Base-by-base conservation (phyloP, 1,140 invertebrate genomes). In the Pachyrhynchus sulphureomaculatus region DNA sequence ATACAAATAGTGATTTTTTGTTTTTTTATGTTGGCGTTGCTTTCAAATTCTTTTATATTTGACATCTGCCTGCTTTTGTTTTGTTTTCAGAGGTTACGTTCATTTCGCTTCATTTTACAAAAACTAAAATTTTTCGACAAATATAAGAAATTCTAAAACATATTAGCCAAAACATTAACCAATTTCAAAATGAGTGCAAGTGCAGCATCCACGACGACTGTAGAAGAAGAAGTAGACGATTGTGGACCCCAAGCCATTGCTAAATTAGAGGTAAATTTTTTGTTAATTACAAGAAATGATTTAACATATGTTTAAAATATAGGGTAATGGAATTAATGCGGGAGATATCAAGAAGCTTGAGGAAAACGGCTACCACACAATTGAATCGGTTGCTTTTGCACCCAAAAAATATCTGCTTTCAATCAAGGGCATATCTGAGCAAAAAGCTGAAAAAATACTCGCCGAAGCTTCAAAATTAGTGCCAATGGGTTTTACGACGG, bases 381-480 rank as follows among this genome's bases (percentile, higher is more conserved):
- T 99, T 0, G 96, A 99, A 78, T 86, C 96, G 0, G 86, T 99
- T 17, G 96, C 96, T 4, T 98, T 91, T 82, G 87, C 94, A 2
- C 92, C 96, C 0, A 97, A 95, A 72, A 98, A 98, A 77, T 83
- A 86, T 71, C 76, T 99, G 0, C 75, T 96, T 8, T 76, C 84
- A 5, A 94, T 99, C 15, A 98, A 98, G 81, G 98, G 98, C 1
- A 95, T 99, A 45, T 96, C 93, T 57, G 97, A 99, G 76, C 89
- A 88, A 9, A 99, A 99, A 79, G 96, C 94, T 20, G 97, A 99
- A 66, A 98, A 98, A 82, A 89, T 99, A 61, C 70, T 96, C 51
- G 84, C 83, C 41, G 95, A 98, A 81, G 95, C 95, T 4, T 83
- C 85, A 0, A 99, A 98, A 80, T 72, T 98, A 13, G 93, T 99